phyloP scores from a whole-genome alignment of 2,113 vertebrate species.

The Sitta europaea region DNA sequence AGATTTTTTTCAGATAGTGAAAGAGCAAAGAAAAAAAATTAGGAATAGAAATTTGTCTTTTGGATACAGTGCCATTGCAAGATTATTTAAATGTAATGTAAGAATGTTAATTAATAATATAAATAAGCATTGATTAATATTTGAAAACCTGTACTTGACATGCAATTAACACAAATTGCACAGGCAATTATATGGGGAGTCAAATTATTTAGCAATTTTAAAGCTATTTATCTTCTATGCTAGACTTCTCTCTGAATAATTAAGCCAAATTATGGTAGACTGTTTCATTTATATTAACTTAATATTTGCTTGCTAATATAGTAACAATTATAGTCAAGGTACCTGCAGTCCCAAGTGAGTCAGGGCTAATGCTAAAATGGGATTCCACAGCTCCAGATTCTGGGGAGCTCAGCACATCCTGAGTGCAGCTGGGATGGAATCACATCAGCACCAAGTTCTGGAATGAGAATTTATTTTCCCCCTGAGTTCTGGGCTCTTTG shows the following conservation, averaged over 20 bases:
- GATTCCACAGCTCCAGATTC: not conserved
- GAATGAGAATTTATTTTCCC: not conserved
- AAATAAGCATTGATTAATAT: slow-evolving; percentile 62
- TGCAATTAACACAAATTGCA: slow-evolving; percentile 74
- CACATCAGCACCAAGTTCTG: not conserved
- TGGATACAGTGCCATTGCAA: not conserved
- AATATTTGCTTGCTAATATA: not conserved
- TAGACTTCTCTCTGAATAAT: slow-evolving; percentile 56
- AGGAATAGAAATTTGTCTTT: not conserved
- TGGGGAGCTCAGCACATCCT: not conserved
- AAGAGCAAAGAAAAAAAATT: not conserved
- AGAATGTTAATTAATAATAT: slow-evolving; percentile 57
- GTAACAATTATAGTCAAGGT: not conserved
- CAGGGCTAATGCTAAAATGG: not conserved
- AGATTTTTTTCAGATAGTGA: not conserved
- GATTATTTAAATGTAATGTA: slow-evolving; percentile 40
- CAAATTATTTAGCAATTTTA: slow-evolving; percentile 66
- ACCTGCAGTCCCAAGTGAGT: not conserved
- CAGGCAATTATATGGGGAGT: slow-evolving; percentile 67
- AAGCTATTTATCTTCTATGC: slow-evolving; percentile 56
- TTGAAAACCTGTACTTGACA: slow-evolving; percentile 61
- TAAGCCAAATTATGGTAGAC: slow-evolving; percentile 54
- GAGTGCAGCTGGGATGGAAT: not conserved
- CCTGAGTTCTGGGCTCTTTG: not conserved
- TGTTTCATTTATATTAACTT: slow-evolving; percentile 39